Percentiles rank a stretch among this genome's conserved stretches.
Conservation (phyloP, 2,113 vertebrate species). For the Calyptomena viridis region DNA sequence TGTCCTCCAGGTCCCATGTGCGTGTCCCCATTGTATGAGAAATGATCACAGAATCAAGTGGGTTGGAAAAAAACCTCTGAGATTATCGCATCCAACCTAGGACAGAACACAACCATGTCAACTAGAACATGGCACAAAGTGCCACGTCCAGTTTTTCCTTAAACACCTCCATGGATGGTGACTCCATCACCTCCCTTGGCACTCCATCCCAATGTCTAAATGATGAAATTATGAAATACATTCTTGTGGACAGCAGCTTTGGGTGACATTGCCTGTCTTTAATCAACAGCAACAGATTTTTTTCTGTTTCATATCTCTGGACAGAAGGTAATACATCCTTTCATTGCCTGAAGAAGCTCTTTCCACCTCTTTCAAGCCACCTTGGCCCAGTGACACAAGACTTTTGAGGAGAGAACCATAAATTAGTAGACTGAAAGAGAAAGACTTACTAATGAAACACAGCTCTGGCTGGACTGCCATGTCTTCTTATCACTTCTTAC, state of each 20-base stretch:
- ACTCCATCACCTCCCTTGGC: background rate
- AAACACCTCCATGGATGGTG: background rate
- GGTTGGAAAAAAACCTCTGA: background rate
- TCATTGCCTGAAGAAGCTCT: background rate
- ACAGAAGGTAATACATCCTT: background rate
- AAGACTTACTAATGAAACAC: background rate
- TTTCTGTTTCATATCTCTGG: background rate
- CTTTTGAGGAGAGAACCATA: background rate
- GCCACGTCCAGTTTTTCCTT: background rate
- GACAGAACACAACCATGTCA: background rate
- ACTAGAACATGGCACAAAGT: background rate
- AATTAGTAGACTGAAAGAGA: background rate
- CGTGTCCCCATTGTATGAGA: background rate
- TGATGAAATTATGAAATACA: background rate
- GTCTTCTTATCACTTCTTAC: background rate
- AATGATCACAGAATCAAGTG: background rate
- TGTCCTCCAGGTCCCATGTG: background rate
- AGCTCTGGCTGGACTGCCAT: background rate
- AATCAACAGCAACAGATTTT: background rate
- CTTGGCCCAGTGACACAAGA: background rate
- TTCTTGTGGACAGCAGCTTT: background rate
- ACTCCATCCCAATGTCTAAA: background rate
- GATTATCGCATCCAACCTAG: fast-evolving
- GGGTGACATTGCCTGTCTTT: background rate
- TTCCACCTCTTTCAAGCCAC: background rate